These are phyloP conservation scores for Sakesphorus luctuosus DNA, from an alignment of 2,113 vertebrate species.

Conservation along the genomic window DNA sequence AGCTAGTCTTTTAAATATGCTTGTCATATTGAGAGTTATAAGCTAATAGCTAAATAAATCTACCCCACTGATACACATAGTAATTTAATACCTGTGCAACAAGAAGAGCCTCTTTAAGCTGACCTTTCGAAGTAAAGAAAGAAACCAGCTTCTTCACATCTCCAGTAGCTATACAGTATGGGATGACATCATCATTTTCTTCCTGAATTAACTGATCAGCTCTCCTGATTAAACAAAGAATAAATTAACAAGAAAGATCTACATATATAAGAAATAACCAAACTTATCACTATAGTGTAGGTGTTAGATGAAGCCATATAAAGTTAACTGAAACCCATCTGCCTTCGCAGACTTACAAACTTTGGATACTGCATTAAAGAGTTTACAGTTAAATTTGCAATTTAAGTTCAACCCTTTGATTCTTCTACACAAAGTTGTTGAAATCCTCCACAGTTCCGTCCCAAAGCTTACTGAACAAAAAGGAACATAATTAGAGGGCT, in stretches of 20 bases:
- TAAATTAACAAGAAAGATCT: background rate
- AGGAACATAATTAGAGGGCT: background rate
- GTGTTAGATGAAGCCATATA: background rate
- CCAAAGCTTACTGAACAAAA: background rate
- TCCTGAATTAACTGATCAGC: conserved; percentile 95
- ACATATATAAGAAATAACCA: background rate
- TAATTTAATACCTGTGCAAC: conserved; percentile 86
- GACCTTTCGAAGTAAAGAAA: conserved; percentile 92
- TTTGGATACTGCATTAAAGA: background rate
- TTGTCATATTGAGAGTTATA: background rate
- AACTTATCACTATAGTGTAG: background rate
- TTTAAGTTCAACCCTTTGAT: background rate
- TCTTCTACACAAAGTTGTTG: background rate
- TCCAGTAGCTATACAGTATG: conserved; percentile 91
- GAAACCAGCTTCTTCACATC: conserved; percentile 89
- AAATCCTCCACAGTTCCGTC: background rate
- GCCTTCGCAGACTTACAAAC: background rate
- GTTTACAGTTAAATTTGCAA: background rate
- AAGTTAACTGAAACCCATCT: background rate
- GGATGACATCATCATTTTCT: conserved; percentile 92
- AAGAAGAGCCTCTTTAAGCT: conserved; percentile 91
- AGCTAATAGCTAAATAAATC: background rate
- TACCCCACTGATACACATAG: background rate
- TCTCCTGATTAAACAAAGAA: conserved; percentile 80
- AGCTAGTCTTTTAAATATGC: background rate